phyloP scores from a whole-genome alignment of 2,888 invertebrate genomes.

The Axea sp. region DNA sequence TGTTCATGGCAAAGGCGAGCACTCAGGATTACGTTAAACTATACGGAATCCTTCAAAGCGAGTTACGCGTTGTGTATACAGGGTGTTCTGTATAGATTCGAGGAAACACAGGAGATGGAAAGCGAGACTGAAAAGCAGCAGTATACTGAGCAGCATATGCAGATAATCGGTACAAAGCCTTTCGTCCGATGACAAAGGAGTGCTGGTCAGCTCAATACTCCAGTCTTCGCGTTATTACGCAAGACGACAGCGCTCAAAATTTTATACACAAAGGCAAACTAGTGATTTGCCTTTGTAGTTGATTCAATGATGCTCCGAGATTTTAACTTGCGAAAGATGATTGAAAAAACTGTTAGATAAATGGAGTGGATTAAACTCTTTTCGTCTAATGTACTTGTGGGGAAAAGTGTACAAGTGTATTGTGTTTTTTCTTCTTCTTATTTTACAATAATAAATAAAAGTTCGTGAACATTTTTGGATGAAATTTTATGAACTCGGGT shows the following conservation, averaged over 20 bases:
- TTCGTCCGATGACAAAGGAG: conserved; percentile 74
- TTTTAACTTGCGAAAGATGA: no score
- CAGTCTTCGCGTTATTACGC: conserved; percentile 69
- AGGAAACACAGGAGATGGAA: conserved; percentile 61
- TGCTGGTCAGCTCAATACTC: conserved; percentile 66
- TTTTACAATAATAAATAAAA: no score
- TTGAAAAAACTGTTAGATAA: no score
- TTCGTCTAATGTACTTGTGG: no score
- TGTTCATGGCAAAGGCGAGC: conserved; percentile 66
- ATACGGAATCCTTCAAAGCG: conserved; percentile 70
- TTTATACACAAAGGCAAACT: conserved; percentile 13
- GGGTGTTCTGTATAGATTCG: conserved; percentile 66
- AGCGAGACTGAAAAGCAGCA: conserved; percentile 70
- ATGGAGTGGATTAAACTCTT: no score
- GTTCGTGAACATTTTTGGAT: no score
- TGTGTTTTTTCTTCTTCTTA: no score
- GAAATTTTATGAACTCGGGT: no score
- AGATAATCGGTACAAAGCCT: conserved; percentile 77
- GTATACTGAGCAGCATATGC: conserved; percentile 70
- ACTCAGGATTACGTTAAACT: conserved; percentile 72
- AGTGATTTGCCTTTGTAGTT: conserved; percentile 8
- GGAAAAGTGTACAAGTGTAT: no score
- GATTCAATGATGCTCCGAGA: not conserved
- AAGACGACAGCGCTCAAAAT: conserved; percentile 62
- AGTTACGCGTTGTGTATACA: conserved; percentile 66